Percentiles rank a stretch among this genome's conserved stretches.
Evolutionary conservation across 2,888 invertebrate genomes (phyloP).

Genomic region (Drosophila robusta): DNA sequence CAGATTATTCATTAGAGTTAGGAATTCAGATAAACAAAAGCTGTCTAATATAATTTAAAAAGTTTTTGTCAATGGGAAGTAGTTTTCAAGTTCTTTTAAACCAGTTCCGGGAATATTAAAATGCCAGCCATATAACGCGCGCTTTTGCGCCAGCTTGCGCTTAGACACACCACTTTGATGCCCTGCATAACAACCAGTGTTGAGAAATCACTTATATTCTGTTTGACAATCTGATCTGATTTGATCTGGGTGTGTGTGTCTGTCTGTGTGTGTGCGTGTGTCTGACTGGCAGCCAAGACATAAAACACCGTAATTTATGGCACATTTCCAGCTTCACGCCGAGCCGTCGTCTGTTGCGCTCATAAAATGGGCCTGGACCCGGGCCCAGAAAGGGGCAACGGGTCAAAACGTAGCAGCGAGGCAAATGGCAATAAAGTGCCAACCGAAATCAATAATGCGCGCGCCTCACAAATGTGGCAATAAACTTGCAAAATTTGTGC

Average conservation of each 20-base stretch:
- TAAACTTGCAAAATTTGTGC: conserved; percentile 62
- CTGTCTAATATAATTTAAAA: too few relatives aligned
- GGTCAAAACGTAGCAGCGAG: conserved; percentile 40
- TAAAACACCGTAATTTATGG: conserved; percentile 75
- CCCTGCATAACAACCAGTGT: conserved; percentile 18
- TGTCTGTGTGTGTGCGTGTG: conserved; percentile 22
- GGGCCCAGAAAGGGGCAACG: conserved; percentile 29
- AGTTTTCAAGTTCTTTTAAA: not conserved
- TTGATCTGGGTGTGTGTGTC: conserved; percentile 51
- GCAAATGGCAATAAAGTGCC: conserved; percentile 62
- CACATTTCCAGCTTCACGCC: conserved; percentile 67
- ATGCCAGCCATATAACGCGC: not conserved
- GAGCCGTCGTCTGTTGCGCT: conserved; percentile 62
- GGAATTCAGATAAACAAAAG: not conserved
- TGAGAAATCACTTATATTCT: conserved; percentile 54
- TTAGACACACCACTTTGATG: not conserved
- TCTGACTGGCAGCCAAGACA: conserved; percentile 62
- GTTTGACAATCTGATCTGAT: conserved; percentile 58
- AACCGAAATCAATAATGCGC: conserved; percentile 61
- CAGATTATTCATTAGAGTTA: too few relatives aligned
- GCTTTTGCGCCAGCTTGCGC: conserved; percentile 1
- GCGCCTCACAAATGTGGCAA: conserved; percentile 61
- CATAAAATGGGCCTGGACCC: conserved; percentile 51
- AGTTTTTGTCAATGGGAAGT: not conserved
- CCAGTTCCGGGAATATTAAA: not conserved